Conservation (phyloP, 2,113 vertebrate species). For the Sceloporus undulatus region DNA sequence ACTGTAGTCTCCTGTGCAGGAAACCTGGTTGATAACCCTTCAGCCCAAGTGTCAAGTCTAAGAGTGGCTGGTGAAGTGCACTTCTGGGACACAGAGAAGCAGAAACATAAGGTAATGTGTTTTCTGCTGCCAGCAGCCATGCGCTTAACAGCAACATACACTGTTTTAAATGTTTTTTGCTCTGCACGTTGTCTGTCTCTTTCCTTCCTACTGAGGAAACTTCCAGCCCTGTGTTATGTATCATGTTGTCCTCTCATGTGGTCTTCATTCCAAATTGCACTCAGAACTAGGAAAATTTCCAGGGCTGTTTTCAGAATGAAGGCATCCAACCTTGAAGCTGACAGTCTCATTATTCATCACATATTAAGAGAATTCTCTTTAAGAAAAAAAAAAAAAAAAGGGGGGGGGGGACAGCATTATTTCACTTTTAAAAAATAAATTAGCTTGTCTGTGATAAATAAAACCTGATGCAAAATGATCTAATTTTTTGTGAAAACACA, state of each 20-base stretch:
- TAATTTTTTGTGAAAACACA: not conserved
- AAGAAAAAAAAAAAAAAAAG: too few species aligned
- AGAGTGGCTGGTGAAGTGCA: not conserved
- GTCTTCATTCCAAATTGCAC: not conserved
- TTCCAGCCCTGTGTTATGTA: not conserved
- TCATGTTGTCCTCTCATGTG: constrained; percentile 37
- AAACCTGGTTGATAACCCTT: not conserved
- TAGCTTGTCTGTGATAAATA: not conserved
- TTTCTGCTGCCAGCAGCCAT: constrained; percentile 61
- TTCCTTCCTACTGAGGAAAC: not conserved
- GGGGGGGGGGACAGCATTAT: too few species aligned
- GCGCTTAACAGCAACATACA: not conserved
- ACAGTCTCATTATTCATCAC: not conserved
- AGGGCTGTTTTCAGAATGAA: constrained; percentile 77
- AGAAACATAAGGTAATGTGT: constrained; percentile 25
- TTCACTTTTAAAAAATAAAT: not conserved
- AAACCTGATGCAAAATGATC: not conserved
- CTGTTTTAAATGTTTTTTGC: not conserved
- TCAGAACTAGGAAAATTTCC: constrained; percentile 65
- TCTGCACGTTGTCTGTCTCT: not conserved
- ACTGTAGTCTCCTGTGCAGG: not conserved
- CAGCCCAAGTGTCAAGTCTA: not conserved
- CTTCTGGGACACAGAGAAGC: not conserved
- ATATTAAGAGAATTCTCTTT: not conserved
- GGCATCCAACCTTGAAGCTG: constrained; percentile 28